These are phyloP conservation scores for Kryphioiulus occultus DNA, from an alignment of 2,888 invertebrate species.

Conservation along the genomic window DNA sequence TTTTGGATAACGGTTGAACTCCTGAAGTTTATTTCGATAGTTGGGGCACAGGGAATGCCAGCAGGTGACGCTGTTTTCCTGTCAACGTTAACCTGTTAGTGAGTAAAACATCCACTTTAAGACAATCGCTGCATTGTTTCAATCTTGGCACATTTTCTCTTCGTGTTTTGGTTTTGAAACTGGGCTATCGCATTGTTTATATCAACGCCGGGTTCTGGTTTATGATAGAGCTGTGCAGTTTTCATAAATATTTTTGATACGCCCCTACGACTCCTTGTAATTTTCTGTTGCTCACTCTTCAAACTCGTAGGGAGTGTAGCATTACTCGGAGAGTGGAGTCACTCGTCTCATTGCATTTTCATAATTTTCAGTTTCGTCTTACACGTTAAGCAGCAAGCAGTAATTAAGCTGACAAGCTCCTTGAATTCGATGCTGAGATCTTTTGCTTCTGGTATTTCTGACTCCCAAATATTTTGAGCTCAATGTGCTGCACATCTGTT, in stretches of 20 bases:
- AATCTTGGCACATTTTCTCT: background rate
- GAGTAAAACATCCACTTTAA: too few species aligned
- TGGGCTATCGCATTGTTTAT: background rate
- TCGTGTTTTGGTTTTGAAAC: background rate
- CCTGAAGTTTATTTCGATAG: too few species aligned
- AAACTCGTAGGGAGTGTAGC: background rate
- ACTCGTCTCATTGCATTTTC: background rate
- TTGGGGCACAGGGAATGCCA: too few species aligned
- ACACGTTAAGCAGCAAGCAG: background rate
- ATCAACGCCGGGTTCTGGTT: background rate
- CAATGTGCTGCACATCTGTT: background rate
- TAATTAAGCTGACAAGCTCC: slow-evolving; percentile 4
- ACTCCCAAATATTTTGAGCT: background rate
- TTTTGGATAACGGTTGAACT: too few species aligned
- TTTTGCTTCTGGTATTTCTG: background rate
- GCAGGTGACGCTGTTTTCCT: too few species aligned
- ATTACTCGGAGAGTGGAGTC: background rate
- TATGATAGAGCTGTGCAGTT: background rate
- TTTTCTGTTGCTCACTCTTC: background rate
- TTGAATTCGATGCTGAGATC: background rate
- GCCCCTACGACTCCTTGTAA: background rate
- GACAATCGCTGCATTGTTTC: too few species aligned
- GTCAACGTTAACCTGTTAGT: too few species aligned
- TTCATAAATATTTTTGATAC: background rate
- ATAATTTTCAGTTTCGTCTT: slow-evolving; percentile 20